Conservation (phyloP, 2,888 invertebrate species). For the Dromius quadrimaculatus region DNA sequence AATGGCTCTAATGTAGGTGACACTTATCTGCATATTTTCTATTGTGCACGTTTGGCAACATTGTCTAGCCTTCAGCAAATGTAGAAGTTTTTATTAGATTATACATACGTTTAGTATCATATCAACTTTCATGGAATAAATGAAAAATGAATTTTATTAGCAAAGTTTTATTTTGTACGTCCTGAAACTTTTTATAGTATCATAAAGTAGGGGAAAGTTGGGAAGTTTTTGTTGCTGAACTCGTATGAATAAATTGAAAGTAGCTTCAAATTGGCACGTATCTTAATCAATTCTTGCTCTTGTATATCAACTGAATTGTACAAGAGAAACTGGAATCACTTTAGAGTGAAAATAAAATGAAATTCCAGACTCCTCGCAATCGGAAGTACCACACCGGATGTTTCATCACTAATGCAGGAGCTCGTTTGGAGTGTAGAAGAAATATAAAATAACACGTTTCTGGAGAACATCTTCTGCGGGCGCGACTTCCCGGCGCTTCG, state of each 20-base stretch:
- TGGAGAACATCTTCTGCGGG: constrained; percentile 36
- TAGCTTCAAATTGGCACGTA: constrained; percentile 18
- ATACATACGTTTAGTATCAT: constrained; percentile 44
- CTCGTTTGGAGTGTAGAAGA: constrained; percentile 38
- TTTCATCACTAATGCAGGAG: constrained; percentile 48
- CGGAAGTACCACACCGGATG: constrained; percentile 46
- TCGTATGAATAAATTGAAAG: constrained; percentile 34
- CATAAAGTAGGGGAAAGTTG: constrained; percentile 18
- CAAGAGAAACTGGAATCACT: constrained; percentile 3
- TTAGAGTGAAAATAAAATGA: constrained; percentile 17
- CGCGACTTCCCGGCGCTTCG: constrained; percentile 24
- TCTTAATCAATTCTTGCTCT: constrained; percentile 17
- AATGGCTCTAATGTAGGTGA: background rate
- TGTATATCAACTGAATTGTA: background rate
- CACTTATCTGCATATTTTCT: constrained; percentile 42
- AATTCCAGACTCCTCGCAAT: constrained; percentile 20
- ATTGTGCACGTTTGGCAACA: constrained; percentile 19
- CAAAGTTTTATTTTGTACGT: constrained; percentile 32
- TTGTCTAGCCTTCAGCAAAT: constrained; percentile 33
- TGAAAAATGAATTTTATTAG: constrained; percentile 34
- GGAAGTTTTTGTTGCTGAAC: constrained; percentile 13
- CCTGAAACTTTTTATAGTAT: constrained; percentile 19
- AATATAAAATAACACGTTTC: constrained; percentile 48
- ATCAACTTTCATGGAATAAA: constrained; percentile 19
- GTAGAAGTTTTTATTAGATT: constrained; percentile 43